A percentile compares a stretch with the other conserved stretches of the same genome.
Evolutionary conservation across 92 coral and sea anemone genomes (phyloP).

Genomic region (Palythoa caribaeorum): DNA sequence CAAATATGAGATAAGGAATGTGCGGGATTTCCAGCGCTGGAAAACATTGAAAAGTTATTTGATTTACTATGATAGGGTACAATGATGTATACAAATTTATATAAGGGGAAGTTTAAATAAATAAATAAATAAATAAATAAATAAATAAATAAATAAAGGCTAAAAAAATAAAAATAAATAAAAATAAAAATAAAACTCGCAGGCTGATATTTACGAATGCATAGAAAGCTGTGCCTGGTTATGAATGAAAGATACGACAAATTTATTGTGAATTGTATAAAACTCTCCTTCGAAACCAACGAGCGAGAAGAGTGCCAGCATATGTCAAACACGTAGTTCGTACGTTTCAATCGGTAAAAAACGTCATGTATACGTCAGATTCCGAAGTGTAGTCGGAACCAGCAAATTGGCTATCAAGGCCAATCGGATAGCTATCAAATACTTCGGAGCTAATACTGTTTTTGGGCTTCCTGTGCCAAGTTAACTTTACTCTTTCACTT

Average conservation of each 20-base stretch:
- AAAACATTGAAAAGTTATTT: too few relatives aligned
- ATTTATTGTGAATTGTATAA: not conserved
- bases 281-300: not conserved
- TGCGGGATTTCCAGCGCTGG: too few relatives aligned
- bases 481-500: not conserved
- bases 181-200: not conserved
- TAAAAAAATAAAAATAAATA: too few relatives aligned
- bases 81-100: too few relatives aligned
- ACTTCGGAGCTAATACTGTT: not conserved
- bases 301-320: not conserved
- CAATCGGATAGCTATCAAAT: conserved; percentile 7
- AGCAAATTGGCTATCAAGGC: conserved; percentile 5
- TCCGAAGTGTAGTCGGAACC: conserved; percentile 26
- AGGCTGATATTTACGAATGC: not conserved
- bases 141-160: too few relatives aligned
- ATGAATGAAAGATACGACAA: not conserved
- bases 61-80: too few relatives aligned
- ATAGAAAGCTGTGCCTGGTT: not conserved
- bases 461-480: not conserved
- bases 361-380: conserved; percentile 8
- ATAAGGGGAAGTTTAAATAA: too few relatives aligned
- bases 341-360: not conserved
- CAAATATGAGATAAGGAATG: too few relatives aligned
- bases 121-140: too few relatives aligned
- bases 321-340: too few relatives aligned